Conservation (phyloP, 2,888 invertebrate species). For the Isotomurus palustris region DNA sequence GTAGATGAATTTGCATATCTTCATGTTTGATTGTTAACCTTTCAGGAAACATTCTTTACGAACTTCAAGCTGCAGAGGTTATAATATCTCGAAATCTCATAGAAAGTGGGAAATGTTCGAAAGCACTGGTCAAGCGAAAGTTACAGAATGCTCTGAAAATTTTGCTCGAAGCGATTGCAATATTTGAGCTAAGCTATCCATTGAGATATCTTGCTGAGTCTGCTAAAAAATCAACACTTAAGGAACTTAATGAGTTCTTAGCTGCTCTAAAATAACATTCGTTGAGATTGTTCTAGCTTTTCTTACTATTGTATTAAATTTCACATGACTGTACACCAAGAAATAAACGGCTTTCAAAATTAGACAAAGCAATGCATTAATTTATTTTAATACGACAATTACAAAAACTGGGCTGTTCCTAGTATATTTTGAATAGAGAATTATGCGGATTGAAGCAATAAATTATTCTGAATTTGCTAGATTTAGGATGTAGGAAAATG, state of each 20-base stretch:
- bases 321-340: too few relatives aligned
- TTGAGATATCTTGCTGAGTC: conserved; percentile 25
- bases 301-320: too few relatives aligned
- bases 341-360: too few relatives aligned
- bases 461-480: too few relatives aligned
- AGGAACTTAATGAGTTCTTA: conserved; percentile 37
- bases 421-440: too few relatives aligned
- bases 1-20: neutral
- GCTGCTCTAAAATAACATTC: too few relatives aligned
- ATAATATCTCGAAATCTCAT: conserved; percentile 29
- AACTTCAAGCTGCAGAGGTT: conserved; percentile 44
- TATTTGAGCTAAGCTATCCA: conserved; percentile 37
- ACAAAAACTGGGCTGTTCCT: too few relatives aligned
- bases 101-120: conserved; percentile 35
- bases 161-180: conserved; percentile 35
- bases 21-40: neutral
- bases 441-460: too few relatives aligned
- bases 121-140: conserved; percentile 28
- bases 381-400: too few relatives aligned
- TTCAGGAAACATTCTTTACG: conserved; percentile 37
- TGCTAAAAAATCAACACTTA: conserved; percentile 31
- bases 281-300: too few relatives aligned
- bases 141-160: conserved; percentile 33
- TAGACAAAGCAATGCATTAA: too few relatives aligned
- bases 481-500: too few relatives aligned